Percentiles rank a stretch among this genome's conserved stretches.
Conservation (phyloP, 2,113 vertebrate species). For the Sterna hirundo region DNA sequence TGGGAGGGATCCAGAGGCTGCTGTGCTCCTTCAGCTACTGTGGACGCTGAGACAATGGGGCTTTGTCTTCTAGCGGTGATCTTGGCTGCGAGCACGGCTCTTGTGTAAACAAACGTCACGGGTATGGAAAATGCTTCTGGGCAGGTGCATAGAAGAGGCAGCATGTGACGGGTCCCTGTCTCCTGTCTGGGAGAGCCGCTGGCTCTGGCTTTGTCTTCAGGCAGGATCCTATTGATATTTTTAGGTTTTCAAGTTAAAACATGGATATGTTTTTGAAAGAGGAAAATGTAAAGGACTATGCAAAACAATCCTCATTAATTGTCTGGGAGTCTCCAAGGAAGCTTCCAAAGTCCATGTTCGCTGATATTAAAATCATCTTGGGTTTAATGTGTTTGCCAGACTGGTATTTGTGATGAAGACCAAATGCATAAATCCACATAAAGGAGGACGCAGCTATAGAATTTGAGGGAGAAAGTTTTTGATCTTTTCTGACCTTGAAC, state of each 20-base stretch:
- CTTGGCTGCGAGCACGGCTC: background rate
- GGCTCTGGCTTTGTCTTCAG: background rate
- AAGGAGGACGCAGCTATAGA: background rate
- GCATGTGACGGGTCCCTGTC: background rate
- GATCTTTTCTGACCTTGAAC: background rate
- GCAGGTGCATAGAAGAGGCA: background rate
- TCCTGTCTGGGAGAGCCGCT: background rate
- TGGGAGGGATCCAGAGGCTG: background rate
- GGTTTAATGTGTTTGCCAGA: background rate
- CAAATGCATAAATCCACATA: background rate
- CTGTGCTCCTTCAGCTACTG: background rate
- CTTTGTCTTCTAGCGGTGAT: background rate
- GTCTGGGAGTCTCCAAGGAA: background rate
- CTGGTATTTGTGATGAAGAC: background rate
- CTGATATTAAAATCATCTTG: background rate
- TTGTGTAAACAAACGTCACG: background rate
- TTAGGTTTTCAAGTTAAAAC: background rate
- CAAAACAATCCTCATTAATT: background rate
- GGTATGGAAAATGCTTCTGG: background rate
- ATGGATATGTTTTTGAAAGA: background rate
- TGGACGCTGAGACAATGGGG: background rate
- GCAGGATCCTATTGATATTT: background rate
- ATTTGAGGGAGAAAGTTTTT: background rate
- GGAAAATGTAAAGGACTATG: background rate
- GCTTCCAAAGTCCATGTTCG: background rate